A percentile compares a stretch with the other conserved stretches of the same genome.
Evolutionary conservation across 2,797 vertebrate genomes (phyloP).

Genomic region (Melanotaenia boesemani): DNA sequence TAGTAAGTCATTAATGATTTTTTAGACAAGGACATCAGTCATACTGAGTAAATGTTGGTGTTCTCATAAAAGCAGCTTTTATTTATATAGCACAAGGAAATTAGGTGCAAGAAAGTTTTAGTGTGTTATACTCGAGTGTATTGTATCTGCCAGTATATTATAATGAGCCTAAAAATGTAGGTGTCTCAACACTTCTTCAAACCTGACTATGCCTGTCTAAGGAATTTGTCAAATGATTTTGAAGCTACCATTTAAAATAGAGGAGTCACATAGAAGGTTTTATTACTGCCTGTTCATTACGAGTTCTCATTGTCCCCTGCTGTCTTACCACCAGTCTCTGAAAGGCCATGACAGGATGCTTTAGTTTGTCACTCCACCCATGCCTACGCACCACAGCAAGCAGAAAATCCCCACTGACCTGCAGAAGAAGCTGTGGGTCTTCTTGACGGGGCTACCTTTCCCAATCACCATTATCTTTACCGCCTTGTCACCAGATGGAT

Average conservation of each 20-base stretch:
- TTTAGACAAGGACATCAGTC: conserved; percentile 29
- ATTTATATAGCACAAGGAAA: background rate
- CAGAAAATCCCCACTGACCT: conserved; percentile 51
- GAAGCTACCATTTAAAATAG: conserved; percentile 20
- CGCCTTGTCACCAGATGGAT: conserved; percentile 66
- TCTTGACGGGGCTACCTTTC: conserved; percentile 58
- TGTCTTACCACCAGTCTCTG: conserved; percentile 3
- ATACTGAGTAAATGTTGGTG: conserved; percentile 6
- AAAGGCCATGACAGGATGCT: conserved; percentile 1
- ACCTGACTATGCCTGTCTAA: conserved; percentile 4
- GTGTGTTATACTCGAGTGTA: conserved; percentile 7
- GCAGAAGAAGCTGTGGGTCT: conserved; percentile 16
- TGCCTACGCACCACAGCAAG: conserved; percentile 19
- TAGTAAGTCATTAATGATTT: conserved; percentile 30
- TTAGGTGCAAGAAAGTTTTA: conserved; percentile 9
- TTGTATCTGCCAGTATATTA: conserved; percentile 10
- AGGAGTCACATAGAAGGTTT: conserved; percentile 5
- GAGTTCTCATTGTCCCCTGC: background rate
- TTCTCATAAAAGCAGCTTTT: conserved; percentile 12
- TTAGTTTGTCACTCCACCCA: conserved; percentile 30
- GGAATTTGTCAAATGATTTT: conserved; percentile 2
- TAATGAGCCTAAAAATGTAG: conserved; percentile 50
- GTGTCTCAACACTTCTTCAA: conserved; percentile 13
- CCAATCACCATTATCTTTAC: conserved; percentile 55
- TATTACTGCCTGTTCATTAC: conserved; percentile 1